Evolutionary conservation across 2,797 vertebrate genomes (phyloP).

Genomic region (Pelodytes ibericus): DNA sequence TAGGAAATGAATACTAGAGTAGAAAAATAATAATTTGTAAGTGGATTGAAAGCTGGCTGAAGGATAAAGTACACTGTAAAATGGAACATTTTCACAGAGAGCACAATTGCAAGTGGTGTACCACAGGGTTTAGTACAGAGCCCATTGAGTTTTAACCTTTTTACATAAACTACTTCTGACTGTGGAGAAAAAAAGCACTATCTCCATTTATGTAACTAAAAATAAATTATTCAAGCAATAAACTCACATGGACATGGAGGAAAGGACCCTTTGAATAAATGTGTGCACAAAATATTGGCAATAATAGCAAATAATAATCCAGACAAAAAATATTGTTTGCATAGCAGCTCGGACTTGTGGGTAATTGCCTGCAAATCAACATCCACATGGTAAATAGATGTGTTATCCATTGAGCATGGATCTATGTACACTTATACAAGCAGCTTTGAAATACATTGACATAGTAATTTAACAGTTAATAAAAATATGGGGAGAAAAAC

Average conservation of each 20-base stretch:
- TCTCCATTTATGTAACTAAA: not conserved
- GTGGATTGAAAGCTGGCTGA: not conserved
- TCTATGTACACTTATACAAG: not conserved
- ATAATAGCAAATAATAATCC: not conserved
- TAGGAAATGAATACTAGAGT: not conserved
- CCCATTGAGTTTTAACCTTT: not conserved
- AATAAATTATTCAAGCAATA: not conserved
- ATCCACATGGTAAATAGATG: not conserved
- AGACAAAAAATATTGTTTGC: too few species aligned
- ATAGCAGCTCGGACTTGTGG: not conserved
- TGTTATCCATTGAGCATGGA: not conserved
- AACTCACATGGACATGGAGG: not conserved
- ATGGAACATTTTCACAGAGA: not conserved
- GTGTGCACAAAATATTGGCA: not conserved
- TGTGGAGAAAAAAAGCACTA: not conserved
- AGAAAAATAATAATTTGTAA: not conserved
- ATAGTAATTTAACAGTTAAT: not conserved
- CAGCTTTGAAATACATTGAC: not conserved
- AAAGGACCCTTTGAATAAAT: not conserved
- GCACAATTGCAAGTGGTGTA: not conserved
- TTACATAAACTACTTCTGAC: not conserved
- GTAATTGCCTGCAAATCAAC: slow-evolving; percentile 1
- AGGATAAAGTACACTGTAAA: not conserved
- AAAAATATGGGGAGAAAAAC: not conserved
- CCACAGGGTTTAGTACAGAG: not conserved